Evolutionary conservation across 35 echinoderm and acorn worm species (phyloP).

Genomic region (Amphiura filiformis): DNA sequence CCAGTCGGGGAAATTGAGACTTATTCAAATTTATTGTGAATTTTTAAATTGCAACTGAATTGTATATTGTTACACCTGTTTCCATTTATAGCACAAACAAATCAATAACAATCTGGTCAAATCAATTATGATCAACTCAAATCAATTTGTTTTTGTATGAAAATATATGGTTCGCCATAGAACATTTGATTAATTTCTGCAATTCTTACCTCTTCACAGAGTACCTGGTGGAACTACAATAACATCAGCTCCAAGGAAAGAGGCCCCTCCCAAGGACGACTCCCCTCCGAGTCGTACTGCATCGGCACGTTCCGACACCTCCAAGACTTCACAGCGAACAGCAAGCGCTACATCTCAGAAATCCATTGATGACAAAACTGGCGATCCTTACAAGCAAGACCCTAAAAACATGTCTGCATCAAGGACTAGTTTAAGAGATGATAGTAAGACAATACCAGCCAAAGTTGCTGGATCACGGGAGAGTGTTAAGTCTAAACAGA

Average conservation of each 20-base stretch:
- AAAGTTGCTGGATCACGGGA: conserved; percentile 4
- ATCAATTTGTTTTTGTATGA: no score
- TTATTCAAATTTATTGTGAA: no score
- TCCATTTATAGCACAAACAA: no score
- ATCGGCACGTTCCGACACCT: not conserved
- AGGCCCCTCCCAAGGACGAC: no score
- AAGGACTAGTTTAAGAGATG: conserved; percentile 3
- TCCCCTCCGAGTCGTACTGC: not conserved
- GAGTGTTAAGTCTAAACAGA: not conserved
- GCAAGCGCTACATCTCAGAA: conserved; percentile 18
- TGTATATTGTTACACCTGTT: no score
- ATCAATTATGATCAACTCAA: no score
- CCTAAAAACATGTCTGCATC: not conserved
- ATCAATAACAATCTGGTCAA: no score
- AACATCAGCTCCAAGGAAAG: not conserved
- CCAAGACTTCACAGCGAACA: not conserved
- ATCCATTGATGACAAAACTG: not conserved
- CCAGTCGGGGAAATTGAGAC: no score
- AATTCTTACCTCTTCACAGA: no score
- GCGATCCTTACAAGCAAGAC: not conserved
- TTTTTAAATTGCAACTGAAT: no score
- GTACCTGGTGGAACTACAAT: not conserved
- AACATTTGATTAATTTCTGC: no score
- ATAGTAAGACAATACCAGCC: not conserved
- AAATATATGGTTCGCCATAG: no score